Evolutionary conservation across 1,140 invertebrate genomes (phyloP).

Genomic region (Drosophila yakuba): DNA sequence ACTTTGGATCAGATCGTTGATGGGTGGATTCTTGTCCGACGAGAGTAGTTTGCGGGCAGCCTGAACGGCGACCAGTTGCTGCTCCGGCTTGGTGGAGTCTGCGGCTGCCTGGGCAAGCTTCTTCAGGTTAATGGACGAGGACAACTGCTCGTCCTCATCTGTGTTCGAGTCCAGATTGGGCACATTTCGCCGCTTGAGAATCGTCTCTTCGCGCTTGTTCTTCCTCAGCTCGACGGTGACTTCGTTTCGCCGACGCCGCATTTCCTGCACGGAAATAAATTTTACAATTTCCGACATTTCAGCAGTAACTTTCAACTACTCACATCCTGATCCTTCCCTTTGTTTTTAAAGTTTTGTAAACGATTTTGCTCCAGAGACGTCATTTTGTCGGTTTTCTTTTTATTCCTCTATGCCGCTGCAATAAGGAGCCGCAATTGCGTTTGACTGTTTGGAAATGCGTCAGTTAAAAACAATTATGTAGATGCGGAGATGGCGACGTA

Average conservation of each 20-base stretch:
- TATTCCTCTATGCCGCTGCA: slow-evolving; percentile 27
- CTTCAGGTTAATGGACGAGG: slow-evolving; percentile 81
- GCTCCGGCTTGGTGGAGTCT: slow-evolving; percentile 88
- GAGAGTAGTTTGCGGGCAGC: slow-evolving; percentile 97
- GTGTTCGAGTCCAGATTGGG: slow-evolving; percentile 92
- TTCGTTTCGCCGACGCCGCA: slow-evolving; percentile 97
- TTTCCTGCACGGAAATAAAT: slow-evolving; percentile 88
- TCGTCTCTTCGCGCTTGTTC: slow-evolving; percentile 98
- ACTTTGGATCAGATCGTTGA: slow-evolving; percentile 96
- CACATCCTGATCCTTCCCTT: slow-evolving; percentile 98
- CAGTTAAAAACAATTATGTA: slow-evolving; percentile 27
- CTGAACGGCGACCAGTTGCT: slow-evolving; percentile 93
- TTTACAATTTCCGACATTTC: background rate
- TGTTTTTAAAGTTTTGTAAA: slow-evolving; percentile 97
- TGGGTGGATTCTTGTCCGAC: slow-evolving; percentile 99
- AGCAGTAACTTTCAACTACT: slow-evolving; percentile 85
- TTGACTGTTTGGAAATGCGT: slow-evolving; percentile 26
- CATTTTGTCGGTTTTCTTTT: slow-evolving; percentile 50
- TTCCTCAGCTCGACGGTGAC: slow-evolving; percentile 97
- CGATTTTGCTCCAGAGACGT: slow-evolving; percentile 86
- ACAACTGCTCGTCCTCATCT: slow-evolving; percentile 90
- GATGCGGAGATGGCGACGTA: slow-evolving; percentile 28
- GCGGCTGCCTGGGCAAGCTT: slow-evolving; percentile 91
- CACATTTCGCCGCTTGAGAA: slow-evolving; percentile 98
- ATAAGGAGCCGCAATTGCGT: slow-evolving; percentile 2